Evolutionary conservation across 2,888 invertebrate species (phyloP), one percentile per base, ranked within the genome.

Genomic region (Euplexia lucipara): DNA sequence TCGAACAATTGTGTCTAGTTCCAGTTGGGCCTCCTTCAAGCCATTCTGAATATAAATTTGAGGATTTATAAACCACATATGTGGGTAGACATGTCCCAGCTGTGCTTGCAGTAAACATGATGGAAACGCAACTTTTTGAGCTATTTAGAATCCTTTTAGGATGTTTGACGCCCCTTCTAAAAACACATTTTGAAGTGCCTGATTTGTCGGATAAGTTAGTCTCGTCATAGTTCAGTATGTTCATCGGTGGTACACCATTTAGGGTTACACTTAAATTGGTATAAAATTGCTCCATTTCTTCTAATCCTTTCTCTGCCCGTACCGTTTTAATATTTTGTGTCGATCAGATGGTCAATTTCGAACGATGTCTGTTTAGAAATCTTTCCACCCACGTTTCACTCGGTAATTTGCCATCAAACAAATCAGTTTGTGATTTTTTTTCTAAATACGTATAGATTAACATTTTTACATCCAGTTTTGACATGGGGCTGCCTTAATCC

Each of bases 371-470:
- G 20, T 20, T 41, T 48, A 72, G 34, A 53, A 73, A 73, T 37
- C 51, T 41, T 49, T 47, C 49, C 8, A 60, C 60, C 63, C 70
- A 70, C 41, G 39, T 48, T 34, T 70, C 52, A 44, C 73, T 61
- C 0, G 69, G 70, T 47, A 32, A 51, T 48, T 48, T 48, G 48
- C 48, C 48, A 48, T 32, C 48, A 2, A 48, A 32, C 49, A 49
- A 49, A 49, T 49, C 49, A 20, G 34, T 34, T 8, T 9, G 34
- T 34, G 34, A 49, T 3, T 35, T 49, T 49, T 49, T 34, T 49
- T 49, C 20, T n/a, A 49, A 1, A 35, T 49, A 49, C 10, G 34
- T 35, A 49, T 20, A 20, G 14, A 49, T 1, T 35, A 49, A 49
- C 20, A n/a, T 35, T 35, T 49, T 35, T 6, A 22, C 18, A 22